Base-by-base conservation (phyloP, 2,113 vertebrate species). In the Saguinus midas region DNA sequence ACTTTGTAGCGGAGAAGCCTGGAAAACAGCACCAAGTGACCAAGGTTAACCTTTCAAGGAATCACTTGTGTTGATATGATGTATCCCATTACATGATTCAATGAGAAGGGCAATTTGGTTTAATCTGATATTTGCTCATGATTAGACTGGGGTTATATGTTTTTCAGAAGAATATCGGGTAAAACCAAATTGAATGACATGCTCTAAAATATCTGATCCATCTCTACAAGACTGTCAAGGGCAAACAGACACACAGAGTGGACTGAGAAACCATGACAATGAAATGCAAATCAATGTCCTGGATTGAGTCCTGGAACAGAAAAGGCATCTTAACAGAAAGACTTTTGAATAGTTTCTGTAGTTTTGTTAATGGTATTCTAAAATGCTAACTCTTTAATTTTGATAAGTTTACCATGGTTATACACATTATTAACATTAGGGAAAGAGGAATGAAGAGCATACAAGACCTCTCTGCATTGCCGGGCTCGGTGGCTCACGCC, bases 191-290 rank as follows among this genome's bases (percentile, higher is more conserved):
- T 76, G 10, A 20, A 66, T 6, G n/a, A 37, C 5, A 16, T 55
- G 12, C 17, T 57, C 6, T 5, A 78, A 40, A 87, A 55, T 8
- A 90, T 29, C 6, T 66, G 23, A 82, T 21, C 57, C 13, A 4
- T 23, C 14, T 70, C 13, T 52, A 35, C 20, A 66, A 17, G 68
- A 57, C 14, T 14, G 14, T 40, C 14, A n/a, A n/a, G 27, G 3
- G 70, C 72, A 73, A 80, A 2, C 14, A 3, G 21, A 58, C 0
- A 7, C 21, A 66, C 2, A 23, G 40, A 57, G 13, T 48, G 37
- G 6, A 21, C 6, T 0, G 0, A 1, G 18, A 21, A 32, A 6
- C 16, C 0, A 6, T 21, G 40, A n/a, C 14, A 10, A 29, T 27
- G 23, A 68, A 45, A 75, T 32, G 11, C 27, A 57, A 85, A 81